Base-by-base conservation (phyloP, 2,888 invertebrate species). In the Plebejus melissa region DNA sequence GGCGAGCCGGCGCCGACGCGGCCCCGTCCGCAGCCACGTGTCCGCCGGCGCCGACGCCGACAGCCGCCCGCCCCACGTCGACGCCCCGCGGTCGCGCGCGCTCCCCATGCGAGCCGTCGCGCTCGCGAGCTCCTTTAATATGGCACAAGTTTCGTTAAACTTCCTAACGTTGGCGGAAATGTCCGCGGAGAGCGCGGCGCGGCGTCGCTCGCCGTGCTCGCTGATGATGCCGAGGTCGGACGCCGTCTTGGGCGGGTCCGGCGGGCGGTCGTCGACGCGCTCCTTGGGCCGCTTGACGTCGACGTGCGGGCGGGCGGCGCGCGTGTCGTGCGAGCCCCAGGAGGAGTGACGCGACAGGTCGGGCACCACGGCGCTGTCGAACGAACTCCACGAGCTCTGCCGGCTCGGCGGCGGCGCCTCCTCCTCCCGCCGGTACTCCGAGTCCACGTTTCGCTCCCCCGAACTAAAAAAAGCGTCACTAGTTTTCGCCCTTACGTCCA, bases 321-420 rank as follows among this genome's bases (percentile, higher is more conserved):
- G 93, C 75, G 95, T 94, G 84, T 96, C 96, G 74, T 95, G 95
- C n/a, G 96, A 96, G 77, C 97, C 97, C 97, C 97, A 97, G 65
- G 97, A 97, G 80, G 97, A 96, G 85, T 97, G 97, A 11, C 97
- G 94, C 77, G 96, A 96, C 50, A 96, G 95, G 80, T 96, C 96
- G 78, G 96, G 91, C 72, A 95, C 96, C 57, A 96, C 96, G 41
- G 96, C 97, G 85, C 97, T 96, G 87, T 97, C 97, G 85, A 95
- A 95, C 54, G 96, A 96, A 84, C 95, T 96, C 96, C 97, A 96
- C 74, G 97, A 97, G 87, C 96, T 96, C 86, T 97, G 97, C 54
- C 97, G 90, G 80, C 92, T 88, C 80, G 91, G 85, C 81, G 91
- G 86, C 82, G 88, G 84, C 80, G 86, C 86, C 32, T 88, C 86